Percentiles rank a stretch among this genome's conserved stretches.
Conservation (phyloP, 2,113 vertebrate species). For the Peromyscus maniculatus region DNA sequence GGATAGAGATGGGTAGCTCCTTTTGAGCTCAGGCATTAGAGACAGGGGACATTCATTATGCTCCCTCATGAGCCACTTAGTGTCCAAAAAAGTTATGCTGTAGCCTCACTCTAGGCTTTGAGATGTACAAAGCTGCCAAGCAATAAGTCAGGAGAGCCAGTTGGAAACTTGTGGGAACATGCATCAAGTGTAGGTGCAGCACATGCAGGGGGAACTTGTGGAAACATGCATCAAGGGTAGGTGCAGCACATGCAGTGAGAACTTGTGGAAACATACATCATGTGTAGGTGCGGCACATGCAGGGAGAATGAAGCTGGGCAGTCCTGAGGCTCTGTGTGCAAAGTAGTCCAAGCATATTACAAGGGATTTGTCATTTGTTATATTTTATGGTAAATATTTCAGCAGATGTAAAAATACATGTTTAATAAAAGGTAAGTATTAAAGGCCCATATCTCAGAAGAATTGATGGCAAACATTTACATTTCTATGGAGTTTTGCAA, state of each 20-base stretch:
- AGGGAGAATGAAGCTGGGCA: background rate
- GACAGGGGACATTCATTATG: background rate
- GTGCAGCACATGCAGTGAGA: background rate
- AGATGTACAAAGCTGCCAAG: background rate
- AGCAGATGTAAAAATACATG: background rate
- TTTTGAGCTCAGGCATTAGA: background rate
- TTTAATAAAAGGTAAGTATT: background rate
- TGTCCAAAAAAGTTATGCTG: background rate
- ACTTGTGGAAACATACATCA: background rate
- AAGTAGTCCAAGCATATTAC: background rate
- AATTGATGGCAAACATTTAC: background rate
- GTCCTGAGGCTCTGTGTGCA: background rate
- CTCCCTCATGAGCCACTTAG: background rate
- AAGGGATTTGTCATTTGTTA: background rate
- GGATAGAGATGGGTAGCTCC: background rate
- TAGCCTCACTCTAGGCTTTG: background rate
- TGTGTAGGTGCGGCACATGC: background rate
- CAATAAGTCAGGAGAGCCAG: background rate
- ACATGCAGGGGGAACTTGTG: background rate
- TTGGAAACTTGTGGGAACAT: background rate
- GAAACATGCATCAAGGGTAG: background rate
- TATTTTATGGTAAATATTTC: slow-evolving; percentile 24
- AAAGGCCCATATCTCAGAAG: slow-evolving; percentile 6
- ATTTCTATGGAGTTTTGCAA: background rate
- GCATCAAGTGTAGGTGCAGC: background rate